Conservation (phyloP, 2,113 vertebrate species). For the Steatornis caripensis region DNA sequence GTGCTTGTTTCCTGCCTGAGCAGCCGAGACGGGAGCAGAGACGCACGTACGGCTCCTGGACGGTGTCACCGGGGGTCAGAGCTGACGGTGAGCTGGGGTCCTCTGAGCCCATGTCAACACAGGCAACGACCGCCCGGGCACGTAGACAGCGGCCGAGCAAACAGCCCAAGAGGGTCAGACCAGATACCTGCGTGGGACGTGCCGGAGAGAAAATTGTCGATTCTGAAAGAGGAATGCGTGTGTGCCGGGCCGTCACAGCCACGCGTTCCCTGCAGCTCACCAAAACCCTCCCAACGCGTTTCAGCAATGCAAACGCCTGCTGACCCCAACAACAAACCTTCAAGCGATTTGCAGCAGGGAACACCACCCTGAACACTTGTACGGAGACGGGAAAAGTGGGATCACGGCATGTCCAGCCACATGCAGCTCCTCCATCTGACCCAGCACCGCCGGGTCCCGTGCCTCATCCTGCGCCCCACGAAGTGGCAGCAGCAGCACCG, state of each 20-base stretch:
- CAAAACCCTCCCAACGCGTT: background rate
- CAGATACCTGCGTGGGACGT: background rate
- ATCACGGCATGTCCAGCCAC: background rate
- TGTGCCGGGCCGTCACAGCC: background rate
- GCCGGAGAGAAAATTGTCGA: background rate
- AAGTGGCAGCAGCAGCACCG: too few species aligned
- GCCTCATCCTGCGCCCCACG: too few species aligned
- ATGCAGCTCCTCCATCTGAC: background rate
- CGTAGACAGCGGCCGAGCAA: background rate
- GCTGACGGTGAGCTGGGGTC: background rate
- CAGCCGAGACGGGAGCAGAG: background rate
- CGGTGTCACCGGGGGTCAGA: accelerated
- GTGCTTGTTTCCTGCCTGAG: background rate
- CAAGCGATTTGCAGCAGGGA: background rate
- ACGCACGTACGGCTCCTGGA: background rate
- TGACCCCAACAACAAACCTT: background rate
- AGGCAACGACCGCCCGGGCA: background rate
- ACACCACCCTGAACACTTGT: accelerated
- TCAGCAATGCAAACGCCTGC: background rate
- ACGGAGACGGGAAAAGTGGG: background rate
- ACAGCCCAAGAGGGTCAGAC: background rate
- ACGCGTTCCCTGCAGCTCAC: background rate
- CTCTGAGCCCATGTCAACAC: background rate
- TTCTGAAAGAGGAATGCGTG: too few species aligned
- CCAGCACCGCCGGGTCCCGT: background rate